phyloP scores from a whole-genome alignment of 2,888 invertebrate species.

The Folsomia candida region DNA sequence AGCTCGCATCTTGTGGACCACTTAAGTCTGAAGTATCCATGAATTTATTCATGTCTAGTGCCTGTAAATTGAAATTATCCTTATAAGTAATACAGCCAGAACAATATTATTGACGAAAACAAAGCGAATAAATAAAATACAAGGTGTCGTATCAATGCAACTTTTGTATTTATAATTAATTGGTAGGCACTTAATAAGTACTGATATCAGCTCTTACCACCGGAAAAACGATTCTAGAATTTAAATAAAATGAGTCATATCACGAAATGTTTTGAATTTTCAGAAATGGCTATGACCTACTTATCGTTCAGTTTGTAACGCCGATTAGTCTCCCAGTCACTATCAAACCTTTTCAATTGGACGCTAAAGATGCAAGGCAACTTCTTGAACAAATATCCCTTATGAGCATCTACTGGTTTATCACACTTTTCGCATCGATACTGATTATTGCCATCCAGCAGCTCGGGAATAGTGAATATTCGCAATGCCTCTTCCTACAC shows the following conservation, averaged over 20 bases:
- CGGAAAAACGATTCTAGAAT: slow-evolving; percentile 26
- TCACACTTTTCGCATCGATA: slow-evolving; percentile 83
- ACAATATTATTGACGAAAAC: too few relatives aligned
- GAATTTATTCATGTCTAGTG: slow-evolving; percentile 33
- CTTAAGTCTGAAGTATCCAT: slow-evolving; percentile 22
- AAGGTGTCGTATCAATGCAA: too few relatives aligned
- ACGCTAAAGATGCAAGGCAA: slow-evolving; percentile 83
- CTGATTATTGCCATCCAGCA: slow-evolving; percentile 77
- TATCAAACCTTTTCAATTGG: slow-evolving; percentile 82
- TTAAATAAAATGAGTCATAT: slow-evolving; percentile 12
- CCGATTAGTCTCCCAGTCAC: neutral
- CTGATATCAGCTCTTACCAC: too few relatives aligned
- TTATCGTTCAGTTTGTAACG: slow-evolving; percentile 34
- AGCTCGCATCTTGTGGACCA: slow-evolving; percentile 13
- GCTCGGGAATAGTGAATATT: slow-evolving; percentile 69
- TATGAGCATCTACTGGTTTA: slow-evolving; percentile 83
- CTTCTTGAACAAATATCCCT: slow-evolving; percentile 79
- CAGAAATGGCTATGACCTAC: slow-evolving; percentile 12
- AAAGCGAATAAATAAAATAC: neutral
- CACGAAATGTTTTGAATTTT: neutral
- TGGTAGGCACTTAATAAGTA: too few relatives aligned
- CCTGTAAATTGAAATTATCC: too few relatives aligned
- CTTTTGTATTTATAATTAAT: too few relatives aligned
- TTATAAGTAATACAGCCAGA: too few relatives aligned
- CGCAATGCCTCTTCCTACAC: neutral